Evolutionary conservation across 92 coral and sea anemone species (phyloP).

Genomic region (Isaurus tuberculatus): DNA sequence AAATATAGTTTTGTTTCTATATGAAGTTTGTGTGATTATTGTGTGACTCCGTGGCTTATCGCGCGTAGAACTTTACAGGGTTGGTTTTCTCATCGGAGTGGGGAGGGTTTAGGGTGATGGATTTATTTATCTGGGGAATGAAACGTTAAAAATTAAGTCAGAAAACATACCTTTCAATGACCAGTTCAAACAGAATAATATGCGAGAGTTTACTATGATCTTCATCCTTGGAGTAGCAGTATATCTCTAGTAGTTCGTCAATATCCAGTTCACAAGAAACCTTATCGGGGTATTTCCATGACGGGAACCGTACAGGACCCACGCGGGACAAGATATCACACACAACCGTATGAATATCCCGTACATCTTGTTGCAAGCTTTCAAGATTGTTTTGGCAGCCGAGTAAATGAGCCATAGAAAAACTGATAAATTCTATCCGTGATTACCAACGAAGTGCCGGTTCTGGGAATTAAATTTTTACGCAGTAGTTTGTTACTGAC

Average conservation of each 20-base stretch:
- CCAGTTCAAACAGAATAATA: conserved; percentile 95
- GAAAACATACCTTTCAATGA: conserved; percentile 87
- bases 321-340: conserved; percentile 82
- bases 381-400: conserved; percentile 90
- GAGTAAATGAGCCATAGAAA: conserved; percentile 89
- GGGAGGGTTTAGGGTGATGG: too few species aligned
- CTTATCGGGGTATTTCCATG: conserved; percentile 99
- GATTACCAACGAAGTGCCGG: background rate
- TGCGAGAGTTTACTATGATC: conserved; percentile 97
- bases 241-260: conserved; percentile 81
- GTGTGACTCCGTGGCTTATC: too few species aligned
- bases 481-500: background rate
- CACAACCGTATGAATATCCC: conserved; percentile 83
- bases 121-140: too few species aligned
- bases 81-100: too few species aligned
- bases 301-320: conserved; percentile 91
- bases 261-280: conserved; percentile 94
- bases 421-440: background rate
- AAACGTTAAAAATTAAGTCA: too few species aligned
- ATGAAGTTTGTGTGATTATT: too few species aligned
- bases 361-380: conserved; percentile 82
- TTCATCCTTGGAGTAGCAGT: conserved; percentile 86
- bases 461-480: background rate
- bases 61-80: too few species aligned
- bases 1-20: too few species aligned